Percentiles rank a stretch among this genome's conserved stretches.
These are phyloP conservation scores for Philonicus albiceps DNA, from an alignment of 2,888 invertebrate species.

Conservation along the genomic window DNA sequence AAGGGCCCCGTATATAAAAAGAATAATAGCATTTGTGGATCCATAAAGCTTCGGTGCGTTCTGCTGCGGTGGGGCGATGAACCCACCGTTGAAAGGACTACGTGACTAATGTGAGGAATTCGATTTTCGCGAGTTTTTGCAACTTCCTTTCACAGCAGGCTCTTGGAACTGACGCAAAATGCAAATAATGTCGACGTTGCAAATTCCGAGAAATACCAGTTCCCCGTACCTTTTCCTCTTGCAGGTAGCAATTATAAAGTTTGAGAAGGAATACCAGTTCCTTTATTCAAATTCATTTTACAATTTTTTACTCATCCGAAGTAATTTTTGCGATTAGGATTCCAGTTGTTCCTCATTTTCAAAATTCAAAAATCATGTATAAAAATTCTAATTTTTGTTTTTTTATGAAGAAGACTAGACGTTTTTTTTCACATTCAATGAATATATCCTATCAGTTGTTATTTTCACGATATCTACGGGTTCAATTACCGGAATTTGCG, in stretches of 20 bases:
- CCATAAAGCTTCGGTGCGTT: not conserved
- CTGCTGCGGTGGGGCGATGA: not conserved
- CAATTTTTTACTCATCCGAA: no score
- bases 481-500: no score
- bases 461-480: no score
- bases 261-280: not conserved
- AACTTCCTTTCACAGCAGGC: not conserved
- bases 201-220: not conserved
- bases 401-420: no score
- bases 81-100: not conserved
- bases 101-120: not conserved
- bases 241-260: not conserved
- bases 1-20: not conserved
- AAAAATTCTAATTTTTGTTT: no score
- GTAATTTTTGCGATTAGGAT: no score
- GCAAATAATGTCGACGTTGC: not conserved
- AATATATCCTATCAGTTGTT: no score
- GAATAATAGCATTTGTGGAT: not conserved
- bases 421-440: no score
- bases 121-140: not conserved
- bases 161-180: not conserved
- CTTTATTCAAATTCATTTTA: not conserved
- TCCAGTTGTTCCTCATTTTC: no score
- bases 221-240: not conserved
- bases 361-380: no score